Percentiles rank a stretch among this genome's conserved stretches.
Evolutionary conservation across 2,797 vertebrate genomes (phyloP).

Genomic region (Acanthopagrus latus): DNA sequence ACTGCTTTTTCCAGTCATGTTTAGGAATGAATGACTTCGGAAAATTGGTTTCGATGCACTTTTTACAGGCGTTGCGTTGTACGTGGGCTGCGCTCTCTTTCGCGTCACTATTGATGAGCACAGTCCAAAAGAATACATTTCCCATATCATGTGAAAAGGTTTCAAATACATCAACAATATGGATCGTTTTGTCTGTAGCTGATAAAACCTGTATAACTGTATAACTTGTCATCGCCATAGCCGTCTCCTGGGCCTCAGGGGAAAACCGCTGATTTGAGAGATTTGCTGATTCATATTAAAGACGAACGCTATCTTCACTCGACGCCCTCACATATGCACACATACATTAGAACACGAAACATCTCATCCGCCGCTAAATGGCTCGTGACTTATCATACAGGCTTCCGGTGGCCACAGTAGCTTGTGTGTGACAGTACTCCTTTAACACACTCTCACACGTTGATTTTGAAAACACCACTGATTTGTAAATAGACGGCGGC

Average conservation of each 20-base stretch:
- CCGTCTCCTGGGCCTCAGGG: neutral
- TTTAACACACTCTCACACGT: neutral
- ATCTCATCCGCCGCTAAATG: neutral
- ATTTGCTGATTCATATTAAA: constrained; percentile 8
- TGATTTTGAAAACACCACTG: constrained; percentile 30
- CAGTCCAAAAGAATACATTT: neutral
- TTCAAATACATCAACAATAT: neutral
- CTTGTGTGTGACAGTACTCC: neutral
- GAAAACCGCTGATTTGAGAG: constrained; percentile 7
- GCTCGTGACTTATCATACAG: constrained; percentile 1
- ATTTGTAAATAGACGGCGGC: constrained; percentile 24
- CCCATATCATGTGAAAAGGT: neutral
- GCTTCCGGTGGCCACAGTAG: neutral
- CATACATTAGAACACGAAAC: neutral
- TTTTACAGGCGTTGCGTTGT: neutral
- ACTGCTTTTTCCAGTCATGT: no score
- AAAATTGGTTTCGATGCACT: neutral
- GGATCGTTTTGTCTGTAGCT: neutral
- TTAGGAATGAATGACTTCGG: no score
- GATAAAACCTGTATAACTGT: neutral
- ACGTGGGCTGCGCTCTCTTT: neutral
- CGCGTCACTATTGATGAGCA: neutral
- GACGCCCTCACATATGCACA: neutral
- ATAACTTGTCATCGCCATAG: neutral
- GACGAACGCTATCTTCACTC: neutral